Base-by-base conservation (phyloP, 2,888 invertebrate species). In the Spicauda simplicius region DNA sequence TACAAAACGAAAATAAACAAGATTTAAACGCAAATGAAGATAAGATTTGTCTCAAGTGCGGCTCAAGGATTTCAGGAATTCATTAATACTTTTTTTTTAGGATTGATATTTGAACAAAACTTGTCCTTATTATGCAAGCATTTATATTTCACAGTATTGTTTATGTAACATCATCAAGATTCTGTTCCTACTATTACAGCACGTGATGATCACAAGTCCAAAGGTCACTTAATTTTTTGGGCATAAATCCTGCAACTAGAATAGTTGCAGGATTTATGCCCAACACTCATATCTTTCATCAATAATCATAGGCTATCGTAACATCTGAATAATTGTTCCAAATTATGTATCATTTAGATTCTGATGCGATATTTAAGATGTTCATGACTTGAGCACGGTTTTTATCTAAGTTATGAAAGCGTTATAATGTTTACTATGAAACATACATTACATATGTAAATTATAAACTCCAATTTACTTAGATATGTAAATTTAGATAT, bases 1-100 rank as follows among this genome's bases (percentile, higher is more conserved):
- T 48, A 52, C 37, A 25, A 30, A 59, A 63, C 52, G 20, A 54
- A 58, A 69, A 55, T 48, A 62, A 69, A 62, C 69, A 59, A 61
- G 57, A 62, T 30, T 33, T 57, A 63, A 54, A 66, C 45, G 59
- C 45, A 45, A 56, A 48, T 37, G 55, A 25, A 56, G 58, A 45
- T 58, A 58, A 48, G n/a, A n/a, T 45, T 41, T n/a, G 6, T 45
- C 45, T 45, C 14, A 45, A 45, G 45, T 5, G 41, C n/a, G 41
- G 25, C 52, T 50, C 50, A 50, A 50, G 50, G 16, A n/a, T 10
- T 10, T n/a, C 10, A 10, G 18, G 16, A 37, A 37, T 37, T 11
- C 37, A 37, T 37, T 37, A 12, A 5, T 5, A 45, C n/a, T 45
- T 45, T n/a, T 0, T n/a, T 45, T 45, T 45, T n/a, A 5, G 3